Evolutionary conservation across 2,797 vertebrate species (phyloP).

Genomic region (Botia kubotai): DNA sequence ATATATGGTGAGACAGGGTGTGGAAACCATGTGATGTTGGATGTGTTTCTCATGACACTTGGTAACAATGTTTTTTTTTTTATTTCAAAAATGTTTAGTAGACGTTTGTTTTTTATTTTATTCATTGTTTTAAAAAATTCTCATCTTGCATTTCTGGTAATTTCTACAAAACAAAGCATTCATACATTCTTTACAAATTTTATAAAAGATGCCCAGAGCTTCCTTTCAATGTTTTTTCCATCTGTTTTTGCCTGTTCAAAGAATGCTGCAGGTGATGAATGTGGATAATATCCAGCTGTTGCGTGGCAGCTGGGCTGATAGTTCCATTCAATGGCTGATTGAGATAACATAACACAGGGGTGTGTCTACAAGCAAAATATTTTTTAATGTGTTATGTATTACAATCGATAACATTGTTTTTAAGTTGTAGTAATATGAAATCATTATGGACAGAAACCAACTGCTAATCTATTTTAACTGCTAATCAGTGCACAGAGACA

Average conservation of each 20-base stretch:
- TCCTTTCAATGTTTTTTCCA: not conserved
- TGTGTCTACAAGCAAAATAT: not conserved
- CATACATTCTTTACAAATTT: not conserved
- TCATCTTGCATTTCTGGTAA: too few species aligned
- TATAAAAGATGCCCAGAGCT: not conserved
- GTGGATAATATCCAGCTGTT: conserved; percentile 27
- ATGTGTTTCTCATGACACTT: too few species aligned
- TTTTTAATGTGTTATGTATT: not conserved
- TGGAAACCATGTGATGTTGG: too few species aligned
- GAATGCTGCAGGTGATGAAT: not conserved
- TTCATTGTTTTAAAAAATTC: too few species aligned
- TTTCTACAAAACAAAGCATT: too few species aligned
- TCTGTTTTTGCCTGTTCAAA: not conserved
- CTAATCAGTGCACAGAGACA: not conserved
- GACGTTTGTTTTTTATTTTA: not conserved
- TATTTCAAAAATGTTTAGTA: not conserved
- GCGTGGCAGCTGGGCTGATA: not conserved
- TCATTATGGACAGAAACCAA: not conserved
- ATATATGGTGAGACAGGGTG: too few species aligned
- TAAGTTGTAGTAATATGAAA: not conserved
- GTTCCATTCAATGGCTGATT: not conserved
- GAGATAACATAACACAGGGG: conserved; percentile 8
- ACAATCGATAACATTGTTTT: not conserved
- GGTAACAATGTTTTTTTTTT: too few species aligned
- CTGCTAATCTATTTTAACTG: too few species aligned